Conservation (phyloP, 2,888 invertebrate species). For the Pyrochroa serraticornis region DNA sequence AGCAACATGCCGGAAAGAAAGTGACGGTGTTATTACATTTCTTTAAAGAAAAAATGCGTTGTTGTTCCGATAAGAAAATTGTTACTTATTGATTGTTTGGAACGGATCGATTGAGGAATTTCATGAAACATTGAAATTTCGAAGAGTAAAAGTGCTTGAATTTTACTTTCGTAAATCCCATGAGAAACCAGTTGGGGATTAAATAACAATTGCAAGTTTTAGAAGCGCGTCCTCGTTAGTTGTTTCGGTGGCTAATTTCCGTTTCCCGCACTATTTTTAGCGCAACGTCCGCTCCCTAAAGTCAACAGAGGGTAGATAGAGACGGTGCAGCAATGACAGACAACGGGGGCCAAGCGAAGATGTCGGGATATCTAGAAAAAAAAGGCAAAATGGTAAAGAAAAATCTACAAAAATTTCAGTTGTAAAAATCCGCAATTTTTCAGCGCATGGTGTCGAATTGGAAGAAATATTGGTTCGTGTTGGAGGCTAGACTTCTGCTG, state of each 20-base stretch:
- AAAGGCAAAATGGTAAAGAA: conserved; percentile 52
- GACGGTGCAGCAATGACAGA: conserved; percentile 5
- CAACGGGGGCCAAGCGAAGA: conserved; percentile 46
- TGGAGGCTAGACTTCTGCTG: conserved; percentile 61
- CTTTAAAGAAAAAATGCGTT: too few relatives aligned
- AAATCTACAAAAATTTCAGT: neutral
- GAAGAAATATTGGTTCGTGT: conserved; percentile 64
- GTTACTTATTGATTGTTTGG: too few relatives aligned
- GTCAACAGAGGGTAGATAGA: neutral
- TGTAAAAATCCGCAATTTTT: conserved; percentile 27
- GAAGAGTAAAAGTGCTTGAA: neutral
- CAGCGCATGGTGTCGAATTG: conserved; percentile 59
- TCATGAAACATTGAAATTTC: neutral
- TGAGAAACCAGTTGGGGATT: neutral
- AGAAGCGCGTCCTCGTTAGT: too few relatives aligned
- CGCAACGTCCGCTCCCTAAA: neutral
- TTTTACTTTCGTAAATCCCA: conserved; percentile 1
- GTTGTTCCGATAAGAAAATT: too few relatives aligned
- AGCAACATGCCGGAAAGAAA: too few relatives aligned
- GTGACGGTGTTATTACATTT: too few relatives aligned
- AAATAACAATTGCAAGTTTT: neutral
- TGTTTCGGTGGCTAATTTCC: too few relatives aligned
- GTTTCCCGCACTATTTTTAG: neutral
- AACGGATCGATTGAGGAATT: too few relatives aligned
- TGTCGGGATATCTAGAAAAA: conserved; percentile 61